Conservation (phyloP, 2,888 invertebrate genomes). For the Macaria notata region DNA sequence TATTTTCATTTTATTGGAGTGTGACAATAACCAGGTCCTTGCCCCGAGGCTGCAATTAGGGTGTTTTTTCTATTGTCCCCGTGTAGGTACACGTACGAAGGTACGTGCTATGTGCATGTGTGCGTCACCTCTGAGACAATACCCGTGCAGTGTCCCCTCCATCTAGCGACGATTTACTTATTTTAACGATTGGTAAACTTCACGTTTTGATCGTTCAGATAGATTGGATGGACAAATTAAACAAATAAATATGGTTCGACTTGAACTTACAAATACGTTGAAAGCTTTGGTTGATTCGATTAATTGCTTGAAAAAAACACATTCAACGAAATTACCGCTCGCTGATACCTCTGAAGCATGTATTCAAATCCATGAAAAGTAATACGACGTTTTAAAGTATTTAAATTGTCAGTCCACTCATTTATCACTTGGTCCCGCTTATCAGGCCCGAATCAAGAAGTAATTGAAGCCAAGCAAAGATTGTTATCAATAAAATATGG, state of each 20-base stretch:
- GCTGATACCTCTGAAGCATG: no score
- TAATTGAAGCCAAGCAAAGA: slow-evolving; percentile 12
- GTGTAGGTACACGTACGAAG: no score
- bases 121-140: slow-evolving; percentile 60
- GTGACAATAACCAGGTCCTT: slow-evolving; percentile 39
- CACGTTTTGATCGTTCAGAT: slow-evolving; percentile 18
- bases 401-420: neutral
- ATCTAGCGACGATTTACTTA: slow-evolving; percentile 53
- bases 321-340: no score
- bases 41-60: slow-evolving; percentile 61
- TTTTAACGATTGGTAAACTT: slow-evolving; percentile 47
- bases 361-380: no score
- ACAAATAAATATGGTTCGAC: no score
- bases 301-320: no score
- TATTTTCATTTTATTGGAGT: slow-evolving; percentile 18
- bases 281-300: no score
- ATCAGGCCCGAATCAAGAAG: slow-evolving; percentile 16
- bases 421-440: slow-evolving; percentile 8
- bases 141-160: slow-evolving; percentile 48
- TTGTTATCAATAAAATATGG: slow-evolving; percentile 11
- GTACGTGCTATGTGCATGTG: slow-evolving; percentile 12
- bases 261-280: no score
- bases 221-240: neutral
- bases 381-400: no score
- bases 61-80: slow-evolving; percentile 61